Evolutionary conservation across 1,140 invertebrate genomes (phyloP), one percentile per base, ranked within the genome.

Genomic region (Magallana ariakensis): DNA sequence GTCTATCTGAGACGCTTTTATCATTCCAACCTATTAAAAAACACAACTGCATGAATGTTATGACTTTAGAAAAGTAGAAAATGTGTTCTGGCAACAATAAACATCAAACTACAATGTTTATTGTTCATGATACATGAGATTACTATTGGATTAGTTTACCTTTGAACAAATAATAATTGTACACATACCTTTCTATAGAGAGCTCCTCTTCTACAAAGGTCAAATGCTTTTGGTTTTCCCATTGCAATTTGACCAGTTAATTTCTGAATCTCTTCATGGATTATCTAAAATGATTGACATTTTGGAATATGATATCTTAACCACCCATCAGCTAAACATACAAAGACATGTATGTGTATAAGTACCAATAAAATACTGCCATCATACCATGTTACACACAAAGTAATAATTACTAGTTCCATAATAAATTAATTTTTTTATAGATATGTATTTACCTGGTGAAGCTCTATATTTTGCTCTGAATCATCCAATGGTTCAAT

Each of bases 151-250:
- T 33, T 22, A 80, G 26, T 6, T 22, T 33, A 80, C 58, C 58
- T 15, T 3, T 46, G 8, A 57, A 87, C 16, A 70, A 46, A 46
- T 46, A 46, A 46, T 46, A 46, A 46, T 46, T 46, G n/a, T 66
- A 82, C 22, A 88, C 53, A 62, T 60, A 94, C 92, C 91, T 94
- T 95, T 66, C 94, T 91, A 54, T 92, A 92, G 9, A 95, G 86
- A 85, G 93, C 94, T 57, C 94, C 94, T 82, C 94, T 87, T 10
- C 94, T 86, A 83, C 93, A 93, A 33, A 92, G 90, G 84, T 94
- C 92, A 93, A 94, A 95, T 9, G 93, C 91, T 88, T 88, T 90
- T 56, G 93, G 93, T 81, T 89, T 89, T 16, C 88, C 82, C 10
- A 80, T 88, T 9, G 91, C 87, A 66, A 94, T 94, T 19, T 87